A percentile compares a stretch with the other conserved stretches of the same genome.
These are phyloP conservation scores for Ammodytes dubius DNA, from an alignment of 2,113 vertebrate genomes.

Conservation along the genomic window DNA sequence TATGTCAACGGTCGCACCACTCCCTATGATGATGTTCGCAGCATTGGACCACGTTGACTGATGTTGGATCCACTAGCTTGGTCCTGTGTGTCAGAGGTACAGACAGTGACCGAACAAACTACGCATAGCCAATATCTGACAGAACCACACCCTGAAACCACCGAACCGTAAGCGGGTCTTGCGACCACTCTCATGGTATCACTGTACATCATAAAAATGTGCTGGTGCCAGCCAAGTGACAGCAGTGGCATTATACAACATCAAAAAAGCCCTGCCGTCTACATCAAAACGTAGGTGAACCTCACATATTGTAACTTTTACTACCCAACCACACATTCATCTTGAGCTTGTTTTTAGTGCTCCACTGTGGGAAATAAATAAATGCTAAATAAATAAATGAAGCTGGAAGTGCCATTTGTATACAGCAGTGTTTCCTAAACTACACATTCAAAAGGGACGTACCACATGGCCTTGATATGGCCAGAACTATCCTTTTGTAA, in stretches of 20 bases:
- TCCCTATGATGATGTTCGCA: conserved; percentile 66
- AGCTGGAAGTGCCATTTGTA: conserved; percentile 23
- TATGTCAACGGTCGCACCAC: conserved; percentile 58
- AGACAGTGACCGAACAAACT: conserved; percentile 59
- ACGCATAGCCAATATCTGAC: conserved; percentile 49
- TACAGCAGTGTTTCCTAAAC: background rate
- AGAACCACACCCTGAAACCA: conserved; percentile 64
- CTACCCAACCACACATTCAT: conserved; percentile 23
- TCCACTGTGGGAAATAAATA: background rate
- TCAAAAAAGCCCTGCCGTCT: conserved; percentile 32
- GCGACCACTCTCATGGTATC: conserved; percentile 28
- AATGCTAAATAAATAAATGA: conserved; percentile 10
- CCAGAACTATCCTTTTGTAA: background rate
- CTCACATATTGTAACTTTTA: conserved; percentile 23
- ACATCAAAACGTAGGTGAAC: conserved; percentile 28
- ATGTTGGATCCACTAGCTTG: conserved; percentile 63
- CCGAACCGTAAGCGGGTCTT: conserved; percentile 29
- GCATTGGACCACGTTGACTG: conserved; percentile 49
- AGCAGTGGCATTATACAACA: conserved; percentile 35
- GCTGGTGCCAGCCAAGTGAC: conserved; percentile 33
- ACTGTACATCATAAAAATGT: conserved; percentile 23
- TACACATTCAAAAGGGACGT: conserved; percentile 19
- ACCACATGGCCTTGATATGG: conserved; percentile 9
- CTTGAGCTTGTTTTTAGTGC: conserved; percentile 17
- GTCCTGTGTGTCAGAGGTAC: conserved; percentile 40